phyloP scores from a whole-genome alignment of 2,888 invertebrate species.

The Dryococelus australis region DNA sequence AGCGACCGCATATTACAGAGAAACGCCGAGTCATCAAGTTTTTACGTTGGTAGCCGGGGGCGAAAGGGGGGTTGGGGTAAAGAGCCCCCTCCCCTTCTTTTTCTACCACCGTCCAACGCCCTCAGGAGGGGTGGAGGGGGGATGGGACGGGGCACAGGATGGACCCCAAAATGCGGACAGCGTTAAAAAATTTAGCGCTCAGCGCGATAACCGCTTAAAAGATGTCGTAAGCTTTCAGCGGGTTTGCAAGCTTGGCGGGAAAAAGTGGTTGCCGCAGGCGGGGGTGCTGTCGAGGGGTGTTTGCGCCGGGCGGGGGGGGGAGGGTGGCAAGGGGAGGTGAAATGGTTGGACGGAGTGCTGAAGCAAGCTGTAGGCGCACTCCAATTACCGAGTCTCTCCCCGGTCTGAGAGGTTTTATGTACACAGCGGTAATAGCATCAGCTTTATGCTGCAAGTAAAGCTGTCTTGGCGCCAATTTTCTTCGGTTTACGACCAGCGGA shows the following conservation, averaged over 20 bases:
- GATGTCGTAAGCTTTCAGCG: neutral
- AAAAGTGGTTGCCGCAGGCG: neutral
- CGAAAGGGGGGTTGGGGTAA: neutral
- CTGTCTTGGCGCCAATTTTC: slow-evolving; percentile 16
- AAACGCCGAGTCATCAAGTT: neutral
- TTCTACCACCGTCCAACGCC: neutral
- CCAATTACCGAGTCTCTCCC: neutral
- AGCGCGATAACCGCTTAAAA: slow-evolving; percentile 9
- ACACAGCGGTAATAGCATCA: slow-evolving; percentile 16
- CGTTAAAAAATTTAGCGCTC: slow-evolving; percentile 8
- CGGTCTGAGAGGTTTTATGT: neutral
- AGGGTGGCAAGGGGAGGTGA: neutral
- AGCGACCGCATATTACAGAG: neutral
- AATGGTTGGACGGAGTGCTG: neutral
- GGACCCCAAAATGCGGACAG: neutral
- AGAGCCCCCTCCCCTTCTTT: neutral
- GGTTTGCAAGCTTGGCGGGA: neutral
- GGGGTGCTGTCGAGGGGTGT: neutral
- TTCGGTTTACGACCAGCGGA: neutral
- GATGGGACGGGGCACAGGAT: neutral
- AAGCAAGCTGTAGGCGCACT: slow-evolving; percentile 20
- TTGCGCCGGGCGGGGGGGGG: neutral
- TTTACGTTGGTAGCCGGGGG: neutral
- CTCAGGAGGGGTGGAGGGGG: neutral
- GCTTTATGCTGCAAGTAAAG: neutral